Percentiles rank a stretch among this genome's conserved stretches.
phyloP scores from a whole-genome alignment of 2,888 invertebrate species.

The Mamestra brassicae region DNA sequence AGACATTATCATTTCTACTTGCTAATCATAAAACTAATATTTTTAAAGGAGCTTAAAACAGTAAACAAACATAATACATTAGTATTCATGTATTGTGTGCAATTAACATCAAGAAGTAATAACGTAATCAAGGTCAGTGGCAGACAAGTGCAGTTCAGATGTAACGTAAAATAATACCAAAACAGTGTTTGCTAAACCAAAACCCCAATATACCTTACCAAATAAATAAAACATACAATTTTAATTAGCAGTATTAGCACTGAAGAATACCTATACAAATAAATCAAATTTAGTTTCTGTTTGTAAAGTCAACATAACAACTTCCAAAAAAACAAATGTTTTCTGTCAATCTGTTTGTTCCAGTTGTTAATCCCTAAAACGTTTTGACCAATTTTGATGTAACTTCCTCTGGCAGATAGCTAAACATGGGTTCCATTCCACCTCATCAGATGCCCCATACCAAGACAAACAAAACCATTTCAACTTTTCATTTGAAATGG shows the following conservation, averaged over 20 bases:
- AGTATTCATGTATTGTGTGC: too few species aligned
- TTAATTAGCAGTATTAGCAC: background rate
- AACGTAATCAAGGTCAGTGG: background rate
- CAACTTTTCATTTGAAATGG: background rate
- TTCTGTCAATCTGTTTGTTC: too few species aligned
- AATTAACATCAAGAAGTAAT: slow-evolving; percentile 2
- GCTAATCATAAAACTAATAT: background rate
- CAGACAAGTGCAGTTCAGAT: background rate
- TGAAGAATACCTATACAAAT: background rate
- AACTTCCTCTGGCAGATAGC: background rate
- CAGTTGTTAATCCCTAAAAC: too few species aligned
- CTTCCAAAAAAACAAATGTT: too few species aligned
- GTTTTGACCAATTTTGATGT: background rate
- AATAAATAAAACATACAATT: background rate
- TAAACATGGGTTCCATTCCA: background rate
- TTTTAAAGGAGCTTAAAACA: slow-evolving; percentile 13
- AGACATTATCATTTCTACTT: background rate
- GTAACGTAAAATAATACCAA: background rate
- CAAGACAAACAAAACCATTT: background rate
- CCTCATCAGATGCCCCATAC: background rate
- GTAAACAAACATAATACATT: background rate
- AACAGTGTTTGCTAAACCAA: background rate
- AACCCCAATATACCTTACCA: background rate
- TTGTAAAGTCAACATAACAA: too few species aligned
- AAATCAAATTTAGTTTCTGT: too few species aligned